A percentile compares a stretch with the other conserved stretches of the same genome.
phyloP scores from a whole-genome alignment of 2,113 vertebrate genomes.

The Ceyx melanurus region DNA sequence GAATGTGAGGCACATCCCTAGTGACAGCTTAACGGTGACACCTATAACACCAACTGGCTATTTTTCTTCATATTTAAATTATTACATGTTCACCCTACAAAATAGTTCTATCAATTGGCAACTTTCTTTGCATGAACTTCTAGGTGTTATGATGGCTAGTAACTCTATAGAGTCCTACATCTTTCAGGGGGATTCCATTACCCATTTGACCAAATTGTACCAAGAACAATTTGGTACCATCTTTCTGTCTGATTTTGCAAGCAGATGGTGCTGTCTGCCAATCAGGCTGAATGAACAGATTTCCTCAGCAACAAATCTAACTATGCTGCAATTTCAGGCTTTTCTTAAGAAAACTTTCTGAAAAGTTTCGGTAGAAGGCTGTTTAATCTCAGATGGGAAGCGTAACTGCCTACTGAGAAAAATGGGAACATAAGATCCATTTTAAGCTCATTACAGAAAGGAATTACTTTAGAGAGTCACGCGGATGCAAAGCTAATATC shows the following conservation, averaged over 20 bases:
- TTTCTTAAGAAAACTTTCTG: neutral
- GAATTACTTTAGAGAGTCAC: constrained; percentile 34
- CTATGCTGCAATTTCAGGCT: neutral
- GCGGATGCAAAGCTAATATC: neutral
- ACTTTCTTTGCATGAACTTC: neutral
- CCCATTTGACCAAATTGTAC: neutral
- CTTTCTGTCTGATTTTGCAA: neutral
- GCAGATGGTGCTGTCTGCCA: rapidly evolving
- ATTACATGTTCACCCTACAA: neutral
- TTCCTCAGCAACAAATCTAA: constrained; percentile 25
- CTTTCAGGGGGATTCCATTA: neutral
- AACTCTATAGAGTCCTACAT: neutral
- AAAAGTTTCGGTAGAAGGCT: neutral
- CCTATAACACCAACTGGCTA: rapidly evolving
- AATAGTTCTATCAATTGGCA: neutral
- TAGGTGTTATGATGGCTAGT: neutral
- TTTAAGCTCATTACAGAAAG: constrained; percentile 52
- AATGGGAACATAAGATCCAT: constrained; percentile 12
- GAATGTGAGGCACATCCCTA: neutral
- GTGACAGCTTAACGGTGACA: neutral
- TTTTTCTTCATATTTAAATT: neutral
- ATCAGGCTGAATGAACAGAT: neutral
- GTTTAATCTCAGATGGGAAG: constrained; percentile 26
- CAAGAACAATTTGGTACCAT: neutral
- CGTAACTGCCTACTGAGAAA: constrained; percentile 31